Conservation (phyloP, 2,797 vertebrate species). For the Telmatherina bonti region DNA sequence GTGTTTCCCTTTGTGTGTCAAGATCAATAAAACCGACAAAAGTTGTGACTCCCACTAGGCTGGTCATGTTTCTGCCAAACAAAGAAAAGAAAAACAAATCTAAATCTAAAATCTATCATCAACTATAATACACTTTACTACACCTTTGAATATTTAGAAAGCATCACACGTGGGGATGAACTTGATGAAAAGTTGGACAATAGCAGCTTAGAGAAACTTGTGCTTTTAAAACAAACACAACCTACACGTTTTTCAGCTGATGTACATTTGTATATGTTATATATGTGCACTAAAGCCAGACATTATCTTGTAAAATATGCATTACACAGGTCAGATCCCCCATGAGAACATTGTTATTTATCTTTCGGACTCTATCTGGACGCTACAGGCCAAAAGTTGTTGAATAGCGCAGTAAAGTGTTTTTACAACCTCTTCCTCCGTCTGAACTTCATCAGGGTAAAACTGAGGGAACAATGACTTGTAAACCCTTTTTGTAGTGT, state of each 20-base stretch:
- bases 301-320: conserved; percentile 17
- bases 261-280: background rate
- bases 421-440: conserved; percentile 67
- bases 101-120: background rate
- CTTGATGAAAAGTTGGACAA: background rate
- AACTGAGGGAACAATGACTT: conserved; percentile 53
- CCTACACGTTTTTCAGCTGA: background rate
- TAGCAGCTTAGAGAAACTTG: background rate
- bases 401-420: conserved; percentile 51
- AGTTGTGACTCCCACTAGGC: conserved; percentile 17
- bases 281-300: background rate
- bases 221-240: conserved; percentile 12
- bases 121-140: background rate
- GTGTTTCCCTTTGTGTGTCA: conserved; percentile 24
- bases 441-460: conserved; percentile 40
- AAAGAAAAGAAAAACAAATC: background rate
- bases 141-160: conserved; percentile 9
- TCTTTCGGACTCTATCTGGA: conserved; percentile 34
- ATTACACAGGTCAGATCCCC: conserved; percentile 17
- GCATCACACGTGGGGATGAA: background rate
- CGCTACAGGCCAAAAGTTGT: conserved; percentile 35
- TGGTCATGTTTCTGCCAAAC: conserved; percentile 13
- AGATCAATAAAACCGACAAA: conserved; percentile 45
- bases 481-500: background rate
- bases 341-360: conserved; percentile 14